phyloP scores from a whole-genome alignment of 2,113 vertebrate species.

The Danio rerio region GRCz12tu NC_133177.1:47502501-47503000 shows the following conservation, averaged over 20 bases:
- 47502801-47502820: conserved; percentile 79
- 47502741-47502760: neutral
- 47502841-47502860: neutral
- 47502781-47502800: conserved; percentile 67
- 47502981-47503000: neutral
- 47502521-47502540: conserved; percentile 56
- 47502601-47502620: neutral
- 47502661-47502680: neutral
- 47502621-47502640: no score
- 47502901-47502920: conserved; percentile 60
- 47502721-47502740: neutral
- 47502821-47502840: neutral
- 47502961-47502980: neutral
- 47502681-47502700: neutral
- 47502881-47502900: neutral
- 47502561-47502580: conserved; percentile 85
- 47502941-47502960: conserved; percentile 42
- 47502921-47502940: conserved; percentile 73
- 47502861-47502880: neutral
- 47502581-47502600: neutral
- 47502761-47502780: neutral
- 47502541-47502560: conserved; percentile 75
- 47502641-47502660: neutral
- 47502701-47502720: neutral
- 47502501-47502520: conserved; percentile 59